Percentiles rank a stretch among this genome's conserved stretches.
These are phyloP conservation scores for Hydrozoanthus gracilis DNA, from an alignment of 92 coral and sea anemone species.

Conservation along the genomic window DNA sequence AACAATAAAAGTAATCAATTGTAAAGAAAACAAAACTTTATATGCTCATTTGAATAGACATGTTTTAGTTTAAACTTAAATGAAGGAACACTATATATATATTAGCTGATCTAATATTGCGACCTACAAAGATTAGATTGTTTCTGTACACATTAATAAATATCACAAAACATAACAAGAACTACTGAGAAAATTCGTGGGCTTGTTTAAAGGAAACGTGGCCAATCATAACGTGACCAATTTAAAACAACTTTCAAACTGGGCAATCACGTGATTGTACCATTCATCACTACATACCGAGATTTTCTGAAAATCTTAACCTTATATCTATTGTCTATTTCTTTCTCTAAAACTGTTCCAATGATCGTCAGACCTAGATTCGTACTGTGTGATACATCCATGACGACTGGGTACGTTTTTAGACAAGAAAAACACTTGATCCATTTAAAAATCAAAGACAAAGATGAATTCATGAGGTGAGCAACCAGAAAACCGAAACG, in stretches of 20 bases:
- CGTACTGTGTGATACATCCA: no score
- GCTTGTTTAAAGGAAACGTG: background rate
- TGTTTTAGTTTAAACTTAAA: no score
- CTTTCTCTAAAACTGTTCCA: background rate
- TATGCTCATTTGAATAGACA: no score
- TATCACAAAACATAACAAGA: background rate
- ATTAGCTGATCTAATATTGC: no score
- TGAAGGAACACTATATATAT: no score
- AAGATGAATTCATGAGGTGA: background rate
- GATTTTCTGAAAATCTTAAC: background rate
- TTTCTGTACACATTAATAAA: background rate
- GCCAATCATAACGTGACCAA: background rate
- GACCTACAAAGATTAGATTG: no score
- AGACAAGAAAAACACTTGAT: no score
- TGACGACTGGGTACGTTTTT: no score
- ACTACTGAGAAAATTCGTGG: background rate
- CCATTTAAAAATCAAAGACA: background rate
- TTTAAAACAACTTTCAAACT: background rate
- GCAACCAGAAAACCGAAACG: background rate
- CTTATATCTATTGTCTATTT: background rate
- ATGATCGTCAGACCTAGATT: no score
- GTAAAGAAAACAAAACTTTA: no score
- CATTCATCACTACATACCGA: background rate
- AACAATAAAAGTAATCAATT: no score
- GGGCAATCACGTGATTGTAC: constrained; percentile 41